A percentile compares a stretch with the other conserved stretches of the same genome.
phyloP scores from a whole-genome alignment of 30 jellyfish, hydroid and myxozoan species.

The Euphysa ruthae region DNA sequence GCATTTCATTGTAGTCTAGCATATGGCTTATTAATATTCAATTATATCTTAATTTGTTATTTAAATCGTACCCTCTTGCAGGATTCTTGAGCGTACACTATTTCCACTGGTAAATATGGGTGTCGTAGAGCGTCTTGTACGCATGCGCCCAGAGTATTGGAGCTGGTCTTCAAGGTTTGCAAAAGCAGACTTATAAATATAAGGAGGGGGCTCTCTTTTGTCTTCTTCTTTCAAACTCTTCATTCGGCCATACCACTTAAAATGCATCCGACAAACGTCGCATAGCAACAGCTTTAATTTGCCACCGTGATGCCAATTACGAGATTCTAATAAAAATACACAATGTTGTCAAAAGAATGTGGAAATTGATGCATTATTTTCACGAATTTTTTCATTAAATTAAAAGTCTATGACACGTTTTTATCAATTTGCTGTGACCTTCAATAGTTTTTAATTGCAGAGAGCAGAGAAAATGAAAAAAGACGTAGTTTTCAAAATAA shows the following conservation, averaged over 20 bases:
- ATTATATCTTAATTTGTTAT: no score
- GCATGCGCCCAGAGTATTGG: constrained; percentile 71
- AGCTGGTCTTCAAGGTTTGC: constrained; percentile 69
- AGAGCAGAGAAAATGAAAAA: no score
- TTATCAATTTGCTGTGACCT: no score
- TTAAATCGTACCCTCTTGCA: constrained; percentile 55
- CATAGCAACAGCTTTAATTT: constrained; percentile 74
- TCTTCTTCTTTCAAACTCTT: constrained; percentile 53
- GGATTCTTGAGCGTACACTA: constrained; percentile 45
- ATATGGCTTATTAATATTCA: no score
- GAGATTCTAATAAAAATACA: constrained; percentile 43
- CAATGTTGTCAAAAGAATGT: not conserved
- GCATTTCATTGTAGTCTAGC: no score
- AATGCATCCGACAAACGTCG: constrained; percentile 59
- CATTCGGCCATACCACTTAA: constrained; percentile 92
- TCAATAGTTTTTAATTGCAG: no score
- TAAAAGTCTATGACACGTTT: no score
- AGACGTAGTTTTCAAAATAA: no score
- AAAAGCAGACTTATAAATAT: constrained; percentile 82
- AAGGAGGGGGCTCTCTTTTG: constrained; percentile 88
- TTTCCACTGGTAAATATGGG: constrained; percentile 67
- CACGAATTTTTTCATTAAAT: not conserved
- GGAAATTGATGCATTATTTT: not conserved
- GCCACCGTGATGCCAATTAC: constrained; percentile 98
- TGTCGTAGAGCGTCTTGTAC: constrained; percentile 92